These are phyloP conservation scores for Himalopsyche tibetana DNA, from an alignment of 2,888 invertebrate genomes.

Conservation along the genomic window DNA sequence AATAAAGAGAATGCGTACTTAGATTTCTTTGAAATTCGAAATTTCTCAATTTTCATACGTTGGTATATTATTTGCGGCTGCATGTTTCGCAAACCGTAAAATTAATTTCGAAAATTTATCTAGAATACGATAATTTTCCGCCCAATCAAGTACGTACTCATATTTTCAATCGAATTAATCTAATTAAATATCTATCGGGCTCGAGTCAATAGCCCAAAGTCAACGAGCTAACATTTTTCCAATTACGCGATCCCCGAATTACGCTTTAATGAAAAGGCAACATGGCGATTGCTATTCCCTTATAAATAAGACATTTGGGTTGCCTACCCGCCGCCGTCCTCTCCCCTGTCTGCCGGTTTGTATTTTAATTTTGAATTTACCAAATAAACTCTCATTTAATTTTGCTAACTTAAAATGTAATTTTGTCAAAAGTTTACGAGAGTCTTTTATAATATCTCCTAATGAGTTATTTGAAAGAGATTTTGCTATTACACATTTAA, in stretches of 20 bases:
- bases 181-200: constrained; percentile 34
- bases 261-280: constrained; percentile 30
- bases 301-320: constrained; percentile 26
- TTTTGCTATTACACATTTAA: background rate
- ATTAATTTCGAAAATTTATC: background rate
- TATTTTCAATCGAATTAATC: constrained; percentile 26
- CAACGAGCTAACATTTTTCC: constrained; percentile 34
- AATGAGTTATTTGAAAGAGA: background rate
- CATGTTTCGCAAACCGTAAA: background rate
- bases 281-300: constrained; percentile 20
- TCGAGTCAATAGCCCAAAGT: constrained; percentile 20
- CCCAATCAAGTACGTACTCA: background rate
- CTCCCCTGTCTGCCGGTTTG: background rate
- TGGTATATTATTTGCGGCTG: background rate
- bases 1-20: too few species aligned
- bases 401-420: constrained; percentile 12
- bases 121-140: background rate
- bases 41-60: background rate
- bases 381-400: constrained; percentile 21
- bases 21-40: background rate
- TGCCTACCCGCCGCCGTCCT: background rate
- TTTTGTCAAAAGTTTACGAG: background rate
- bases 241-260: constrained; percentile 26
- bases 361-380: constrained; percentile 26
- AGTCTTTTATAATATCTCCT: background rate